phyloP scores from a whole-genome alignment of 2,797 vertebrate genomes.

The Aulostomus chinensis region DNA sequence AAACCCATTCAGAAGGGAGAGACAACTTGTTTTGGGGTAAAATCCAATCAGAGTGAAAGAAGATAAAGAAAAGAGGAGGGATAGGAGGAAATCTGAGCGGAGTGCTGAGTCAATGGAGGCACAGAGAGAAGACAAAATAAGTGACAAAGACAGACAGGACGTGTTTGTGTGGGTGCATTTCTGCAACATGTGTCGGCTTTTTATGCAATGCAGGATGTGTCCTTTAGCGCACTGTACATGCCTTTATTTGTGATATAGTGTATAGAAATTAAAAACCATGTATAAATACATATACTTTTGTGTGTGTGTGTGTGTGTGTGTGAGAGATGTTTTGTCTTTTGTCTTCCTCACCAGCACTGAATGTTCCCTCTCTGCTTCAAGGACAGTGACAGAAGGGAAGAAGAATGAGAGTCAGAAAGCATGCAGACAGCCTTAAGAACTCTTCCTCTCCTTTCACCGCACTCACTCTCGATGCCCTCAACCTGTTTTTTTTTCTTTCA shows the following conservation, averaged over 20 bases:
- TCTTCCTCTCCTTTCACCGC: conserved; percentile 9
- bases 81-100: conserved; percentile 9
- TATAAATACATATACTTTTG: no score
- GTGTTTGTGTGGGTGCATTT: conserved; percentile 32
- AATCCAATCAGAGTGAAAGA: conserved; percentile 25
- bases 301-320: neutral
- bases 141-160: neutral
- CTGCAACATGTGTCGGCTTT: conserved; percentile 17
- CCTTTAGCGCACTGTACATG: neutral
- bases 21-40: conserved; percentile 20
- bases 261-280: no score
- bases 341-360: conserved; percentile 23
- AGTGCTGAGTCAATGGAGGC: conserved; percentile 22
- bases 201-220: conserved; percentile 18
- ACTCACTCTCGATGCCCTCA: neutral
- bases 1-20: conserved; percentile 28
- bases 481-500: neutral
- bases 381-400: conserved; percentile 29
- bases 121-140: conserved; percentile 6
- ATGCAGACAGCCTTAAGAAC: conserved; percentile 5
- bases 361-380: conserved; percentile 40
- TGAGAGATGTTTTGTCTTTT: conserved; percentile 25
- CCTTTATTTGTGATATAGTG: neutral
- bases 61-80: conserved; percentile 8
- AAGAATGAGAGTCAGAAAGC: conserved; percentile 18